Base-by-base conservation (phyloP, 2,113 vertebrate species). In the Xenopus borealis region DNA sequence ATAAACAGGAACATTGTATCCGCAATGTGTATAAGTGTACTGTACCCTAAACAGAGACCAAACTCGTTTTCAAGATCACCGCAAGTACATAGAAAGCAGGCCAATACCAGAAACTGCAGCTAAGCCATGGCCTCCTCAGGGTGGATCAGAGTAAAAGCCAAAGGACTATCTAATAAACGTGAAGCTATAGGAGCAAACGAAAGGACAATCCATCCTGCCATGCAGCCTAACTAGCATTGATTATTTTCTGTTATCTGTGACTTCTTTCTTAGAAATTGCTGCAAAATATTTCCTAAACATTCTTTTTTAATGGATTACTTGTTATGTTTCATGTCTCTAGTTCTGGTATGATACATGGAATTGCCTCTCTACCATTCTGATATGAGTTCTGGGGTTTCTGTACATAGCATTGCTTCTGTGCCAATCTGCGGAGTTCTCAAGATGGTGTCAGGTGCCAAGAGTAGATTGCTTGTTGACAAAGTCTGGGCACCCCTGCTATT, bases 131-230 rank as follows among this genome's bases (percentile, higher is more conserved):
- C 84, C 91, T 4, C 85, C 86, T 7, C 89, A 85, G 83, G 85
- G 95, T 97, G 89, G 94, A 89, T 90, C 92, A 94, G 92, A 88
- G 82, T 89, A 90, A 93, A 88, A 87, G 67, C 87, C 88, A 86
- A 82, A 78, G 81, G 80, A 81, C 83, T 82, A 73, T 84, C 78
- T 86, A 83, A 85, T 74, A 87, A 84, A 84, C 77, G 74, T 0
- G 80, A 82, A 83, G 85, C 83, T 85, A 80, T 87, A 86, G 84
- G 85, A 84, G 79, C 83, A 79, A 81, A 83, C 80, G 72, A 83
- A 85, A 81, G 85, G 87, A 84, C 83, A 85, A 82, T 85, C 77
- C 77, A 79, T 86, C 85, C 72, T 86, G 84, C 83, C 78, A 83
- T 83, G 79, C 86, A 87, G 86, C 84, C 82, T 84, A 82, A 83